Evolutionary conservation across 2,797 vertebrate species (phyloP).

Genomic region (Chrosomus eos): DNA sequence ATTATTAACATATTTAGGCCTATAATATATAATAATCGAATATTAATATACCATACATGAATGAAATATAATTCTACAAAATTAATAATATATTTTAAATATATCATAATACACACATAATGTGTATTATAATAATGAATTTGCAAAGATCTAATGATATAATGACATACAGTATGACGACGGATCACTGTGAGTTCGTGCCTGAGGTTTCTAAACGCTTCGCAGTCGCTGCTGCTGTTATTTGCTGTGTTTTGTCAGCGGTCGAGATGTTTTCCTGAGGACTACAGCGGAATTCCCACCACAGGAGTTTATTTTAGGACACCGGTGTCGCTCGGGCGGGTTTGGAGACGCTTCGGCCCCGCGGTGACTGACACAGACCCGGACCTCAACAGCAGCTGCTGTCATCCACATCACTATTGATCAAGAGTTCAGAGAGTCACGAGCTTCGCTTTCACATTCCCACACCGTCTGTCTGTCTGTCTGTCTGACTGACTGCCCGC

Average conservation of each 20-base stretch:
- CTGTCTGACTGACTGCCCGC: not conserved
- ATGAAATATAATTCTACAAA: too few species aligned
- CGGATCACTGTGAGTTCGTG: not conserved
- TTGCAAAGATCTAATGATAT: not conserved
- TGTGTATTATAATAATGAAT: too few species aligned
- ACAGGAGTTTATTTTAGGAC: slow-evolving; percentile 39
- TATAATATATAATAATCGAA: not conserved
- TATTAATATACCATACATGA: not conserved
- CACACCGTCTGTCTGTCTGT: not conserved
- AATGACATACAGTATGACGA: too few species aligned
- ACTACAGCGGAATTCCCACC: not conserved
- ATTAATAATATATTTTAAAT: too few species aligned
- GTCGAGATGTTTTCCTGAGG: not conserved
- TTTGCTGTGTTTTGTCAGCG: not conserved
- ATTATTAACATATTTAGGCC: not conserved
- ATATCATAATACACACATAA: too few species aligned
- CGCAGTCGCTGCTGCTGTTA: not conserved
- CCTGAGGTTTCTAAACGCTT: not conserved
- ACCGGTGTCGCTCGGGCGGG: not conserved
- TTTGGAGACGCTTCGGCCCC: slow-evolving; percentile 12
- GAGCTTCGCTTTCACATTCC: slow-evolving; percentile 19
- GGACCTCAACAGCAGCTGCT: slow-evolving; percentile 24
- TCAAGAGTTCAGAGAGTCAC: slow-evolving; percentile 1
- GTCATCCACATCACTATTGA: slow-evolving; percentile 34
- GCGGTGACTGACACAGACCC: slow-evolving; percentile 21